A percentile compares a stretch with the other conserved stretches of the same genome.
Evolutionary conservation across 2,888 invertebrate species (phyloP).

Genomic region (Trachelus iudaicus): DNA sequence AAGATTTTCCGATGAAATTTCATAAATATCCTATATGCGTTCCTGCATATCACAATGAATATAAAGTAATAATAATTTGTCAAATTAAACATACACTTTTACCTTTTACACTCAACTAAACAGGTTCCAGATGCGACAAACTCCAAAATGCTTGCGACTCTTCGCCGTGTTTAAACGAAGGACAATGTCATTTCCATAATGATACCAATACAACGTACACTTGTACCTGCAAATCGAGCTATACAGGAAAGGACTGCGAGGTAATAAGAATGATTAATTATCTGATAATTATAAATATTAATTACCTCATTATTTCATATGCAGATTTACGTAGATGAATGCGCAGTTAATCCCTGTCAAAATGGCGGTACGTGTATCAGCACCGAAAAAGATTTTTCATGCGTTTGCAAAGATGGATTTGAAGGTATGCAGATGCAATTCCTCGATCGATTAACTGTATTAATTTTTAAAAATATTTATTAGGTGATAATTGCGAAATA

Average conservation of each 20-base stretch:
- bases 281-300: background rate
- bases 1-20: constrained; percentile 22
- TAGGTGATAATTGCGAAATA: constrained; percentile 67
- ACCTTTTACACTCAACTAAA: constrained; percentile 25
- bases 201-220: constrained; percentile 42
- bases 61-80: constrained; percentile 9
- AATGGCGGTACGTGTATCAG: constrained; percentile 69
- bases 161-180: constrained; percentile 70
- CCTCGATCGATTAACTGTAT: background rate
- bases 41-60: background rate
- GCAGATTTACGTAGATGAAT: constrained; percentile 61
- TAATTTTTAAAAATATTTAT: background rate
- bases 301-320: constrained; percentile 12
- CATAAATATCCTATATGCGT: background rate
- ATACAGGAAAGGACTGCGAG: constrained; percentile 68
- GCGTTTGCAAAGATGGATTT: constrained; percentile 61
- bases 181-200: constrained; percentile 63
- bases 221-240: constrained; percentile 69
- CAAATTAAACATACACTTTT: constrained; percentile 6
- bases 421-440: constrained; percentile 40
- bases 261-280: constrained; percentile 38
- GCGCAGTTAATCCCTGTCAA: constrained; percentile 64
- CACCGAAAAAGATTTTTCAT: constrained; percentile 63
- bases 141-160: constrained; percentile 67
- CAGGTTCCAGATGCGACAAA: constrained; percentile 70